A percentile compares a stretch with the other conserved stretches of the same genome.
Conservation (phyloP, 1,140 invertebrate species). For the Bombus vancouverensis region DNA sequence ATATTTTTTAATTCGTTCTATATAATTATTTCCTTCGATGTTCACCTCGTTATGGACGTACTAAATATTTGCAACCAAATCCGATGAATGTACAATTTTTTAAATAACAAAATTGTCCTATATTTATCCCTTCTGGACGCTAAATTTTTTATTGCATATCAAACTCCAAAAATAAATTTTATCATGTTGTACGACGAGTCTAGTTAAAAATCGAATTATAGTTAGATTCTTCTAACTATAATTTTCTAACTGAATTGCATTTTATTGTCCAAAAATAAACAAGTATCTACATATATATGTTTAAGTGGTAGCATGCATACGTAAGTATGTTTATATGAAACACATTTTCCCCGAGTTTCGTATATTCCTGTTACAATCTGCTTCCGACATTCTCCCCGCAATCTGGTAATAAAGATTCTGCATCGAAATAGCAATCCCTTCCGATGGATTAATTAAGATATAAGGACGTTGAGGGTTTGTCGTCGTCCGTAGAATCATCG, state of each 20-base stretch:
- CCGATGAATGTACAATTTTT: too few relatives aligned
- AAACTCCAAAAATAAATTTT: background rate
- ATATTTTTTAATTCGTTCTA: too few relatives aligned
- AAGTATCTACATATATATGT: background rate
- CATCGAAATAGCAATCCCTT: background rate
- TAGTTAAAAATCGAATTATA: too few relatives aligned
- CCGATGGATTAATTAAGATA: constrained; percentile 47
- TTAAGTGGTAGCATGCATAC: background rate
- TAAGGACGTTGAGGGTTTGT: background rate
- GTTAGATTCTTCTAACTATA: too few relatives aligned
- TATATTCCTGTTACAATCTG: background rate
- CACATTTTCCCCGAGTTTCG: background rate
- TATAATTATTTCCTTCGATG: too few relatives aligned
- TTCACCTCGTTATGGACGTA: too few relatives aligned
- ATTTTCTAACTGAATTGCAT: background rate
- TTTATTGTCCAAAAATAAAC: background rate
- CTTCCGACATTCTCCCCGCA: background rate
- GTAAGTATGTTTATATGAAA: background rate
- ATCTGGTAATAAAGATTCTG: background rate
- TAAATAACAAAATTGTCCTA: too few relatives aligned
- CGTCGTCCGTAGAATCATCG: background rate
- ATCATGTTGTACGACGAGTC: background rate
- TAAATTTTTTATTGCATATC: too few relatives aligned
- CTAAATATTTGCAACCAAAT: too few relatives aligned
- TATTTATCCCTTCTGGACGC: too few relatives aligned